Conservation (phyloP, 2,888 invertebrate species). For the Andrena bucephala region DNA sequence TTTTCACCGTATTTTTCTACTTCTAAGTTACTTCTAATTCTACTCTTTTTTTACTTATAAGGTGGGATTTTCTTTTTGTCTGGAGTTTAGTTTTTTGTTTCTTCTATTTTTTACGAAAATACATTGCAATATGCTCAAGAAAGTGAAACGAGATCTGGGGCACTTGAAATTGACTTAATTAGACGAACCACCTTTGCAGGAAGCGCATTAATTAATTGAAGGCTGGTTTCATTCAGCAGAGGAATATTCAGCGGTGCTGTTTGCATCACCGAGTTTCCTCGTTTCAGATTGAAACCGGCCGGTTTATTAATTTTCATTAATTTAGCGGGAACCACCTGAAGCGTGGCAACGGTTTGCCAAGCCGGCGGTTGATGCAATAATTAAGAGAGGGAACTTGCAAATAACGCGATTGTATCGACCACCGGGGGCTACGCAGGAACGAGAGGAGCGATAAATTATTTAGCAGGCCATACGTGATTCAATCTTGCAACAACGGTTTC, state of each 20-base stretch:
- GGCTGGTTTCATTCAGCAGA: neutral
- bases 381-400: slow-evolving; percentile 30
- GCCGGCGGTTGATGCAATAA: slow-evolving; percentile 41
- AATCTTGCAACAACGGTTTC: neutral
- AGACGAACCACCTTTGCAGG: slow-evolving; percentile 25
- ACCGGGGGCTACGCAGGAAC: neutral
- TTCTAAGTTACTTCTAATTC: no score
- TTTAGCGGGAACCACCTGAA: slow-evolving; percentile 17
- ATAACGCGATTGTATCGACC: slow-evolving; percentile 21
- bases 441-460: neutral
- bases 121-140: slow-evolving; percentile 16
- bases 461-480: neutral
- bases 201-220: slow-evolving; percentile 48
- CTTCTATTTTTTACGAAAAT: neutral
- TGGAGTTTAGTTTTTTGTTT: neutral
- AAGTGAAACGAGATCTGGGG: slow-evolving; percentile 43
- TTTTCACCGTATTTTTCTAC: neutral
- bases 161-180: slow-evolving; percentile 23
- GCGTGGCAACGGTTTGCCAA: slow-evolving; percentile 37
- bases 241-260: slow-evolving; percentile 19
- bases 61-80: neutral
- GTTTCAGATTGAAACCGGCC: slow-evolving; percentile 23
- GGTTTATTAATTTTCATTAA: slow-evolving; percentile 47
- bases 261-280: slow-evolving; percentile 45
- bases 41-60: neutral